These are phyloP conservation scores for Origma solitaria DNA, from an alignment of 2,113 vertebrate genomes.

Conservation along the genomic window DNA sequence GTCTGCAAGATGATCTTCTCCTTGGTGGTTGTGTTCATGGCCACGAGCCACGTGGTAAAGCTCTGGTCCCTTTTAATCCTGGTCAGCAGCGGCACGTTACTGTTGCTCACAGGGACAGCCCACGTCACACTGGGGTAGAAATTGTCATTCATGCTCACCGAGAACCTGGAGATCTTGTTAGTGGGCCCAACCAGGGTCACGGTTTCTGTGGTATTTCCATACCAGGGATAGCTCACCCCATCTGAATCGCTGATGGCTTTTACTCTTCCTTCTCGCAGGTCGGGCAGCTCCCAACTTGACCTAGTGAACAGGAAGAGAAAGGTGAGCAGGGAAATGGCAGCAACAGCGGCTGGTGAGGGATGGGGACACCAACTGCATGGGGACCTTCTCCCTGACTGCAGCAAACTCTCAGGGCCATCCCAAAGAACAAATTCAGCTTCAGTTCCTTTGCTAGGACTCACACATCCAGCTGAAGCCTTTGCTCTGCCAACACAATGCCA, in stretches of 20 bases:
- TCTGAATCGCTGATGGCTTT: slow-evolving; percentile 97
- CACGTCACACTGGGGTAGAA: slow-evolving; percentile 98
- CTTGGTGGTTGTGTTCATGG: slow-evolving; percentile 90
- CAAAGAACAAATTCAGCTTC: not conserved
- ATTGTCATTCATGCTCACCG: slow-evolving; percentile 98
- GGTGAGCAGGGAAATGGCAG: not conserved
- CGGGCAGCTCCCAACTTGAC: slow-evolving; percentile 98
- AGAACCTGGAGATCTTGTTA: slow-evolving; percentile 91
- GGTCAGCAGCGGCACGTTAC: slow-evolving; percentile 89
- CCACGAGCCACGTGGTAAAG: slow-evolving; percentile 98
- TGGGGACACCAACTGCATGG: not conserved
- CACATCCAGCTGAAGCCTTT: not conserved
- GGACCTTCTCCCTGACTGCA: not conserved
- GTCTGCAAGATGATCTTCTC: slow-evolving; percentile 97
- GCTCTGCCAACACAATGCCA: not conserved
- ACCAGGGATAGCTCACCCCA: slow-evolving; percentile 98
- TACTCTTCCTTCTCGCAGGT: slow-evolving; percentile 90
- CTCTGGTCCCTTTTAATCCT: slow-evolving; percentile 97
- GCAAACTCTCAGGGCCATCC: not conserved
- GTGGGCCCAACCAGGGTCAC: slow-evolving; percentile 92
- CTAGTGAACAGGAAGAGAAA: slow-evolving; percentile 56
- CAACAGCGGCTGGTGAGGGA: accelerated
- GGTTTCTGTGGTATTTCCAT: slow-evolving; percentile 96
- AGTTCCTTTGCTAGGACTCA: not conserved
- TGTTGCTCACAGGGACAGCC: slow-evolving; percentile 96